These are phyloP conservation scores for Polylopha cassiicola DNA, from an alignment of 2,888 invertebrate species.

Conservation along the genomic window DNA sequence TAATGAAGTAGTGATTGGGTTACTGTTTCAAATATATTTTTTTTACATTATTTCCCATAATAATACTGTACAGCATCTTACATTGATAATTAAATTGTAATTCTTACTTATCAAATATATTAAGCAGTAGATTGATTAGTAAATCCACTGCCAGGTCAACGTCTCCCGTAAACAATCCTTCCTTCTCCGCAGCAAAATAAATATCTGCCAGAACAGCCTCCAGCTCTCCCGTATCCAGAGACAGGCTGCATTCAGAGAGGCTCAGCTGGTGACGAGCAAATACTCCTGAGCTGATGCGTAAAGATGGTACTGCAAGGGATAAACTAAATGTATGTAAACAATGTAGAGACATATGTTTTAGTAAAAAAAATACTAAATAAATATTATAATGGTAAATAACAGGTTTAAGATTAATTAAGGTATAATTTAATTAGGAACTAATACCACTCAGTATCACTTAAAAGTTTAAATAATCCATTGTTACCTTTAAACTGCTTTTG, in stretches of 20 bases:
- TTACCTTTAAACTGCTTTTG: conserved; percentile 79
- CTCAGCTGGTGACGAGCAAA: conserved; percentile 84
- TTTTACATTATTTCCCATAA: not conserved
- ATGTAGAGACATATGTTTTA: no score
- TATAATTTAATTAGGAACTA: not conserved
- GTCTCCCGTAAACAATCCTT: conserved; percentile 78
- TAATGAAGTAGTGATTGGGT: no score
- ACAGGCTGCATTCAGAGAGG: conserved; percentile 81
- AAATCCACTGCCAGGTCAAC: conserved; percentile 80
- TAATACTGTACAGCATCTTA: not conserved
- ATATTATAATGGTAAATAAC: no score
- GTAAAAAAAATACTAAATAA: not conserved
- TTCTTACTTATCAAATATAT: conserved; percentile 82
- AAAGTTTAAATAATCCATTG: conserved; percentile 9
- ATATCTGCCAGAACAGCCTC: conserved; percentile 85
- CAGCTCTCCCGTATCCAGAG: conserved; percentile 81
- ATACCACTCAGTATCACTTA: not conserved
- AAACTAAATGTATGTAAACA: conserved; percentile 10
- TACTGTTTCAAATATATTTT: not conserved
- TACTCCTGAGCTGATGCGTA: conserved; percentile 80
- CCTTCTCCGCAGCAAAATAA: conserved; percentile 84
- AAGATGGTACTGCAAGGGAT: conserved; percentile 55
- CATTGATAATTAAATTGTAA: not conserved
- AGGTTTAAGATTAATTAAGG: no score
- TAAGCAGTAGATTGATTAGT: conserved; percentile 80